A percentile compares a stretch with the other conserved stretches of the same genome.
Conservation (phyloP, 2,113 vertebrate species). For the Aix galericulata region DNA sequence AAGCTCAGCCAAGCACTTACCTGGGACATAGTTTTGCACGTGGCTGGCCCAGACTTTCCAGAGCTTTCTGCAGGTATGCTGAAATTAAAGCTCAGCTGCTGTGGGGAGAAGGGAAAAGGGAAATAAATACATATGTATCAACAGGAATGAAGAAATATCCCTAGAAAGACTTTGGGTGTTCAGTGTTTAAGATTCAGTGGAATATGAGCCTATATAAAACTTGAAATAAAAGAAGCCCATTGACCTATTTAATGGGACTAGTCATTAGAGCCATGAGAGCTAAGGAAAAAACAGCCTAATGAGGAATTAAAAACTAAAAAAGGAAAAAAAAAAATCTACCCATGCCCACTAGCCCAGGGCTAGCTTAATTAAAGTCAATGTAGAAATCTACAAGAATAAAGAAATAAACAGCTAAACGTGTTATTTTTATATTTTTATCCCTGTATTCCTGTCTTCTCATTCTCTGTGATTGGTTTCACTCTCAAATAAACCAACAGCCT, state of each 20-base stretch:
- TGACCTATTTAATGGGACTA: conserved; percentile 65
- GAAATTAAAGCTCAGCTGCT: neutral
- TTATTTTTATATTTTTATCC: conserved; percentile 21
- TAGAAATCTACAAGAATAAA: conserved; percentile 38
- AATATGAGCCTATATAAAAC: conserved; percentile 43
- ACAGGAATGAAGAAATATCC: neutral
- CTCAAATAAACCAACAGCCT: conserved; percentile 21
- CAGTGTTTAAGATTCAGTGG: neutral
- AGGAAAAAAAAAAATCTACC: neutral
- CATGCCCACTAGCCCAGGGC: conserved; percentile 21
- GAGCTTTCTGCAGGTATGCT: neutral
- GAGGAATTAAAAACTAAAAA: conserved; percentile 51
- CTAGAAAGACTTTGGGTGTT: neutral
- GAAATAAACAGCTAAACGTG: conserved; percentile 46
- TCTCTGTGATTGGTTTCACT: neutral
- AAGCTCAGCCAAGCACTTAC: neutral
- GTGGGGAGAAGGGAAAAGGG: neutral
- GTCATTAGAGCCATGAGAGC: conserved; percentile 54
- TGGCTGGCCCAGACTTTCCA: neutral
- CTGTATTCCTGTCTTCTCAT: conserved; percentile 5
- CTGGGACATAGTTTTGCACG: fast-evolving
- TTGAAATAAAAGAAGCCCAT: conserved; percentile 56
- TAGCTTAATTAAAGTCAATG: conserved; percentile 63
- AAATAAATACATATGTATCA: neutral
- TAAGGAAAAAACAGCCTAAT: conserved; percentile 47